A percentile compares a stretch with the other conserved stretches of the same genome.
These are phyloP conservation scores for Microcebus lehilahytsara DNA, from an alignment of 2,113 vertebrate genomes.

Conservation along the genomic window DNA sequence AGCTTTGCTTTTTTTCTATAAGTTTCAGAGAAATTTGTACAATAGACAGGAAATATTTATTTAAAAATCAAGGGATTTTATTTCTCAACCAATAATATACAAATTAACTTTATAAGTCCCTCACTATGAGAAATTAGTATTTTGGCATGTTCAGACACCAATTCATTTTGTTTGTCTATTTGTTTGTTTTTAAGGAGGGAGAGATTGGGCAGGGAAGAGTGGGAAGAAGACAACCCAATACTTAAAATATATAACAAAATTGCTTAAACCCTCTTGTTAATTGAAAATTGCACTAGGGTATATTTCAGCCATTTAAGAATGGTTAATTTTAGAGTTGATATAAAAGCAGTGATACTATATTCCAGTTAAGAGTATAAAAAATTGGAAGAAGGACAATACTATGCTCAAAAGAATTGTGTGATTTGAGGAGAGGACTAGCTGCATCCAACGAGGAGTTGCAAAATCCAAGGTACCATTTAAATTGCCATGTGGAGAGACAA, in stretches of 20 bases:
- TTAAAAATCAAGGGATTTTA: not conserved
- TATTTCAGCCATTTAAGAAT: constrained; percentile 23
- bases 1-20: constrained; percentile 31
- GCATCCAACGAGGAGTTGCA: not conserved
- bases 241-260: not conserved
- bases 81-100: not conserved
- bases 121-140: not conserved
- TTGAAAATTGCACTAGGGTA: not conserved
- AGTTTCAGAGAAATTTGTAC: constrained; percentile 60
- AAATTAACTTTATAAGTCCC: not conserved
- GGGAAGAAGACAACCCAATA: not conserved
- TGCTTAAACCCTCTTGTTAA: not conserved
- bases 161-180: not conserved
- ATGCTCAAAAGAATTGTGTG: not conserved
- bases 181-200: too few relatives aligned
- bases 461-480: not conserved
- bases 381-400: not conserved
- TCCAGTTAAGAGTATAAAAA: not conserved
- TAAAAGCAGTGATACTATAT: not conserved
- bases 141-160: not conserved
- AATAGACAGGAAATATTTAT: constrained; percentile 44
- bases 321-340: not conserved
- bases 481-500: not conserved
- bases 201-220: too few relatives aligned
- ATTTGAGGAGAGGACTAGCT: not conserved